Base-by-base conservation (phyloP, 23 tunicate genomes). In the Pegea sp. region DNA sequence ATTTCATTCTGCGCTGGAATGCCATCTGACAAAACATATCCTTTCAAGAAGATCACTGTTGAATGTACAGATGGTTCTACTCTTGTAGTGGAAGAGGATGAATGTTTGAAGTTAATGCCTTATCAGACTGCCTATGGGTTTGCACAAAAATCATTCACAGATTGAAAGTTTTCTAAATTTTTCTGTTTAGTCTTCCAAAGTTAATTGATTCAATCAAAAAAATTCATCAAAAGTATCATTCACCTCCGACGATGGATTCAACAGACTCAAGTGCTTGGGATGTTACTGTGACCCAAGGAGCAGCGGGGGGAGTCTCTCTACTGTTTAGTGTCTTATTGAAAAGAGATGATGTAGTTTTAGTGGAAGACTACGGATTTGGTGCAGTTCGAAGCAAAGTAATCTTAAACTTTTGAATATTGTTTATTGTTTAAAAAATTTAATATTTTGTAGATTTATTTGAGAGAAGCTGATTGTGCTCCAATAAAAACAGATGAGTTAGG, bases 401-500 rank as follows among this genome's bases (percentile, higher is more conserved):
- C n/a, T n/a, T n/a, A n/a, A n/a, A n/a, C n/a, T n/a, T n/a, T n/a
- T n/a, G n/a, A n/a, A n/a, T n/a, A n/a, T n/a, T n/a, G n/a, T n/a
- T n/a, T n/a, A n/a, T n/a, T n/a, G n/a, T n/a, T n/a, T n/a, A n/a
- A n/a, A n/a, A n/a, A n/a, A n/a, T n/a, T n/a, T n/a, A n/a, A n/a
- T n/a, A n/a, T n/a, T n/a, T n/a, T n/a, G n/a, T n/a, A n/a, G n/a
- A n/a, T n/a, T n/a, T n/a, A n/a, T n/a, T n/a, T n/a, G n/a, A n/a
- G n/a, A n/a, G n/a, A n/a, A n/a, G n/a, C n/a, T n/a, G n/a, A n/a
- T n/a, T n/a, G n/a, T n/a, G n/a, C n/a, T 26, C 66, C 78, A 32
- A 72, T 87, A 7, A 44, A 59, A 33, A 87, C 79, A 18, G 97
- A 87, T 46, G 54, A 64, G 28, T 49, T 32, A 48, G 97, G 97